phyloP scores from a whole-genome alignment of 2,888 invertebrate genomes.

The Sylvicola cinctus region DNA sequence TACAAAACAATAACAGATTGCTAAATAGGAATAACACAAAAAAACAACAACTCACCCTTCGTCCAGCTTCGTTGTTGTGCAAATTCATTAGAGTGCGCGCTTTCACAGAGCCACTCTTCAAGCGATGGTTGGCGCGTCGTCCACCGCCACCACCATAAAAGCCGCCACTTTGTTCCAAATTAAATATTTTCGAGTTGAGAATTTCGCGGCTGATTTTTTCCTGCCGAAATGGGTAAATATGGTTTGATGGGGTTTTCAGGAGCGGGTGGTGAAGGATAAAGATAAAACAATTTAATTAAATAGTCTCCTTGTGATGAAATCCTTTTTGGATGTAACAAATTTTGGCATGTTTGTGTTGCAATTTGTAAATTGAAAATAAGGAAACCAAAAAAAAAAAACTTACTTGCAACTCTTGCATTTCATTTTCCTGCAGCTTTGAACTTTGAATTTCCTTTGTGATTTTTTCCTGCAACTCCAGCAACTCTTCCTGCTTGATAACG shows the following conservation, averaged over 20 bases:
- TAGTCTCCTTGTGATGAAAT: no score
- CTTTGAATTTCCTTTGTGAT: slow-evolving; percentile 26
- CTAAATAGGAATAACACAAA: no score
- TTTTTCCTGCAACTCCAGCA: slow-evolving; percentile 24
- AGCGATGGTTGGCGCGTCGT: slow-evolving; percentile 6
- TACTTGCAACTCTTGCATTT: slow-evolving; percentile 25
- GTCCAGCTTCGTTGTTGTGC: slow-evolving; percentile 95
- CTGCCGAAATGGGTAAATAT: slow-evolving; percentile 9
- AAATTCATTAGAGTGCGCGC: slow-evolving; percentile 87
- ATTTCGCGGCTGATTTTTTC: slow-evolving; percentile 26
- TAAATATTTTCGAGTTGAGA: slow-evolving; percentile 23
- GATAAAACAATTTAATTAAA: no score
- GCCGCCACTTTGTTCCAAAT: slow-evolving; percentile 15
- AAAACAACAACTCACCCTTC: slow-evolving; percentile 75
- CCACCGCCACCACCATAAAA: slow-evolving; percentile 13
- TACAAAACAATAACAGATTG: no score
- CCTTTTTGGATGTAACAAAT: no score
- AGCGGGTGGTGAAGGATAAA: no score
- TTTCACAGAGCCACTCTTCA: slow-evolving; percentile 16
- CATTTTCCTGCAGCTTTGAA: slow-evolving; percentile 24
- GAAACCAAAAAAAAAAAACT: slow-evolving; percentile 4
- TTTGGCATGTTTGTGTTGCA: no score
- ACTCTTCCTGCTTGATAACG: slow-evolving; percentile 20
- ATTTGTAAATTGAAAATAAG: no score
- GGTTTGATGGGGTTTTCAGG: not conserved